A percentile compares a stretch with the other conserved stretches of the same genome.
Evolutionary conservation across 2,797 vertebrate species (phyloP).

Genomic region (Neosilurus mollespiculum): DNA sequence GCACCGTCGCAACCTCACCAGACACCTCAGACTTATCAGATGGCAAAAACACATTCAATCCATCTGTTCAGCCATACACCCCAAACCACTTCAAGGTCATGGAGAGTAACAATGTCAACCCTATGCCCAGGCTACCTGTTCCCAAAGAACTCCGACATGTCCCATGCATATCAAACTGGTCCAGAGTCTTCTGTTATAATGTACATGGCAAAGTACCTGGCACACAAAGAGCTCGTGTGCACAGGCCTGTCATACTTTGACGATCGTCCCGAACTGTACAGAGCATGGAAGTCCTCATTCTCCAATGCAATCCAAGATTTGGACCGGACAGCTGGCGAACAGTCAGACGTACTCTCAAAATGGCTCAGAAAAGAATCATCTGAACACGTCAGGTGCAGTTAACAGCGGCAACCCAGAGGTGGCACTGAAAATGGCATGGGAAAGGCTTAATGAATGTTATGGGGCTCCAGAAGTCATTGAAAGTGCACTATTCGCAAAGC

Average conservation of each 20-base stretch:
- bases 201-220: background rate
- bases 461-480: background rate
- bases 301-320: background rate
- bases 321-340: background rate
- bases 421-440: slow-evolving; percentile 6
- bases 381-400: background rate
- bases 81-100: too few species aligned
- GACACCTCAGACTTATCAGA: too few species aligned
- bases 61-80: too few species aligned
- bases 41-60: too few species aligned
- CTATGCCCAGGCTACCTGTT: background rate
- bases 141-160: background rate
- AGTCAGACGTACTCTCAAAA: background rate
- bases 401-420: background rate
- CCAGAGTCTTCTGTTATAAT: background rate
- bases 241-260: background rate
- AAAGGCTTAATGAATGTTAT: background rate
- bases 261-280: background rate
- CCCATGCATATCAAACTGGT: too few species aligned
- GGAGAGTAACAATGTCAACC: background rate
- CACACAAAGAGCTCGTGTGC: background rate
- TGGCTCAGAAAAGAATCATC: slow-evolving; percentile 15
- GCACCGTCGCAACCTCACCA: too few species aligned
- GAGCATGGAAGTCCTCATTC: background rate
- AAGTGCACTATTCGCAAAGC: background rate